Conservation (phyloP, 2,113 vertebrate genomes). For the Neogale vison region DNA sequence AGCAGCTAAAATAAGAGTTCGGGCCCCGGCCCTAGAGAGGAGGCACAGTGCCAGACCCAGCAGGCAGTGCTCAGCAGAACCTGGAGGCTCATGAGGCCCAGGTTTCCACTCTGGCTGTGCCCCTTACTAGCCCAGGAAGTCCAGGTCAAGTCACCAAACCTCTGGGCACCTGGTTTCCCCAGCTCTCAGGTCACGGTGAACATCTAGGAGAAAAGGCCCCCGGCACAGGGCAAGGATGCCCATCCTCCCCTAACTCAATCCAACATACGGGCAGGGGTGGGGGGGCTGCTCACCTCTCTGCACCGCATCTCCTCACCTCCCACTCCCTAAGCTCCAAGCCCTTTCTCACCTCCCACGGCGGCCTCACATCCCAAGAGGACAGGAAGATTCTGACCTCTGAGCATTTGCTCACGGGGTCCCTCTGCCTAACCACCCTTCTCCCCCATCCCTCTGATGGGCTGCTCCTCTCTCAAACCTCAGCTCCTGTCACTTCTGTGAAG, state of each 20-base stretch:
- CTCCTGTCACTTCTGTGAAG: neutral
- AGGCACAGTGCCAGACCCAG: neutral
- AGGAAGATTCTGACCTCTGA: neutral
- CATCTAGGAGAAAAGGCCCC: neutral
- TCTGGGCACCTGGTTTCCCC: neutral
- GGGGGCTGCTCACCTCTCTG: neutral
- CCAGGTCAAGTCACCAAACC: neutral
- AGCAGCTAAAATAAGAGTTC: neutral
- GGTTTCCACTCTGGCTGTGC: neutral
- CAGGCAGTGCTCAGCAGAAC: neutral
- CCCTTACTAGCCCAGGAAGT: neutral
- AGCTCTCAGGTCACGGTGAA: neutral
- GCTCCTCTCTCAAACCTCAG: neutral
- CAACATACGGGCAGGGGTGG: accelerated
- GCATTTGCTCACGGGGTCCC: neutral
- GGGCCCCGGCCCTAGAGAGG: neutral
- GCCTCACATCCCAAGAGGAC: neutral
- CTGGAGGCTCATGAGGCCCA: neutral
- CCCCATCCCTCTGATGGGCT: neutral
- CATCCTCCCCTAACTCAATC: neutral
- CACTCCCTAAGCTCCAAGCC: neutral
- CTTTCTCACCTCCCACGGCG: neutral
- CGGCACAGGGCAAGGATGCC: neutral
- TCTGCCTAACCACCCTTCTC: neutral
- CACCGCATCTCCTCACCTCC: neutral